Evolutionary conservation across 2,113 vertebrate genomes (phyloP).

Genomic region (Diphyllodes magnificus): DNA sequence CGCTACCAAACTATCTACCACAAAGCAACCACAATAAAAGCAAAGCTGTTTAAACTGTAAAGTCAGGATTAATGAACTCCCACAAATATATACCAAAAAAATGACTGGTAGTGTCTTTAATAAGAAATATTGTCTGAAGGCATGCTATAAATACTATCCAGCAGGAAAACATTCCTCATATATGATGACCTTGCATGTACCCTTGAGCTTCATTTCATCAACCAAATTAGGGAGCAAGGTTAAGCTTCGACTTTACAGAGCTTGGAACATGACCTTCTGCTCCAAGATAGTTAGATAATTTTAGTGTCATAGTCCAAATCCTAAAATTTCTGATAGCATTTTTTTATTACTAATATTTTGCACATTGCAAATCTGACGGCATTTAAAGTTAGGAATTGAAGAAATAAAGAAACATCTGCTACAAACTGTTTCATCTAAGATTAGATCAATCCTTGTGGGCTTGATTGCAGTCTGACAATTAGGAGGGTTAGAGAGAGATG

Average conservation of each 20-base stretch:
- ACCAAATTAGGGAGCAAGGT: neutral
- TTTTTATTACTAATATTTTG: neutral
- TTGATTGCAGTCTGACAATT: conserved; percentile 49
- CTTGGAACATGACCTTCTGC: neutral
- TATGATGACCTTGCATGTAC: neutral
- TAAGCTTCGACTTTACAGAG: neutral
- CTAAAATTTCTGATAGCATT: neutral
- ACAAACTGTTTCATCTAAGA: conserved; percentile 11
- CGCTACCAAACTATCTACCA: neutral
- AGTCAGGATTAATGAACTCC: neutral
- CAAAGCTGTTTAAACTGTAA: neutral
- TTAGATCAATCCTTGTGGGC: conserved; percentile 19
- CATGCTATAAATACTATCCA: neutral
- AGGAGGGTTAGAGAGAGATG: conserved; percentile 26
- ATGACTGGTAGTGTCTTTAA: neutral
- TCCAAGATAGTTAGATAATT: neutral
- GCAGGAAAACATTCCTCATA: neutral
- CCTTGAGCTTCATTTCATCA: neutral
- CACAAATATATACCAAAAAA: neutral
- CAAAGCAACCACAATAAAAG: neutral
- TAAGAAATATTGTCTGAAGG: neutral
- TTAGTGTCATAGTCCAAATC: neutral
- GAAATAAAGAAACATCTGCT: conserved; percentile 48
- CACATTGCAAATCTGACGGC: neutral
- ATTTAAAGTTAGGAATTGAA: neutral